phyloP scores from a whole-genome alignment of 2,113 vertebrate species.

The Clarias magur region DNA sequence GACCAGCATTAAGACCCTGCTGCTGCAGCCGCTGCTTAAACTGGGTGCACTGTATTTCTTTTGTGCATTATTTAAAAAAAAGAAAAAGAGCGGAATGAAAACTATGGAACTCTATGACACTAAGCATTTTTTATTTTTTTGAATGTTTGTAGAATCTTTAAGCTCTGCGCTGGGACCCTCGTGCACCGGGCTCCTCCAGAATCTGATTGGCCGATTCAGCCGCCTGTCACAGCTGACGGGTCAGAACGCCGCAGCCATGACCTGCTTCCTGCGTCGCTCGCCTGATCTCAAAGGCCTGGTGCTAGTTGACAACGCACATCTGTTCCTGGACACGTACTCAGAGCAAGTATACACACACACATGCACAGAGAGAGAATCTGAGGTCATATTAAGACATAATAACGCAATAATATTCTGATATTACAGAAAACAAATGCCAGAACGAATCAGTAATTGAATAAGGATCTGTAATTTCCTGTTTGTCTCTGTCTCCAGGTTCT shows the following conservation, averaged over 20 bases:
- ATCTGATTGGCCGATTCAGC: conserved; percentile 82
- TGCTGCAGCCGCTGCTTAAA: conserved; percentile 89
- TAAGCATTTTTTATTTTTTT: background rate
- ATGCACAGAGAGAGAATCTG: background rate
- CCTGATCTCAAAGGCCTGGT: conserved; percentile 82
- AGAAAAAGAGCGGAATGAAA: background rate
- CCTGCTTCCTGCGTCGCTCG: conserved; percentile 81
- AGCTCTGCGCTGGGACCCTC: conserved; percentile 68
- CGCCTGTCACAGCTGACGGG: conserved; percentile 90
- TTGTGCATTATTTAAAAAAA: background rate
- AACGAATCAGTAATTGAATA: background rate
- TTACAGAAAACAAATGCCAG: background rate
- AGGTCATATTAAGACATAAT: background rate
- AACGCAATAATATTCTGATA: background rate
- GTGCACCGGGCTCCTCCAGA: conserved; percentile 80
- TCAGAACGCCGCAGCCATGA: conserved; percentile 87
- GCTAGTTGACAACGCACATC: conserved; percentile 82
- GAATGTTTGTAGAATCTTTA: conserved; percentile 81
- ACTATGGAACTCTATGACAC: background rate
- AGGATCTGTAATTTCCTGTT: background rate
- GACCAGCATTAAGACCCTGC: conserved; percentile 82
- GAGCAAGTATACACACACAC: conserved; percentile 77
- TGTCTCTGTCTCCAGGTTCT: conserved; percentile 77
- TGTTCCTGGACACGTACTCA: conserved; percentile 88
- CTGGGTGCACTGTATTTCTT: conserved; percentile 75